Evolutionary conservation across 2,888 invertebrate genomes (phyloP).

Genomic region (Halictus ligatus): DNA sequence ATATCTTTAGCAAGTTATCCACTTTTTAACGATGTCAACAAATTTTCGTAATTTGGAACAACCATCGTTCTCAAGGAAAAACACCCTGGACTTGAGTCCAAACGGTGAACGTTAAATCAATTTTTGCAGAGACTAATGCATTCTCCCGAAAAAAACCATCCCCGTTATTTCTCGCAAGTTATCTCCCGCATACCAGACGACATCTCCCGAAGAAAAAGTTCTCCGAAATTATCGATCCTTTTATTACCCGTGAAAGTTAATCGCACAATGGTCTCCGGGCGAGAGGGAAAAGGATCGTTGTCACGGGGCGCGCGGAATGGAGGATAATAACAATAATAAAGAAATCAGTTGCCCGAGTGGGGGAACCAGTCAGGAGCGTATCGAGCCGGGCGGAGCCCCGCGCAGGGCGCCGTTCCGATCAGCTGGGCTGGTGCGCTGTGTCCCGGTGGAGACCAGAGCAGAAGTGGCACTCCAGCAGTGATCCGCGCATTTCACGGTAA

Average conservation of each 20-base stretch:
- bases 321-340: constrained; percentile 53
- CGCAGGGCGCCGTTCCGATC: constrained; percentile 40
- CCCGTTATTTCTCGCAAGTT: background rate
- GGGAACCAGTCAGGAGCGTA: constrained; percentile 58
- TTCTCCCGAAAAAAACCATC: background rate
- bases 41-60: background rate
- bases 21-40: background rate
- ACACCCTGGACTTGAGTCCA: background rate
- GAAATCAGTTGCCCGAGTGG: constrained; percentile 3
- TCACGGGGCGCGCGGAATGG: constrained; percentile 14
- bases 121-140: background rate
- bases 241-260: background rate
- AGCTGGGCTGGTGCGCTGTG: constrained; percentile 64
- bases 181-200: background rate
- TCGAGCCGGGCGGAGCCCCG: constrained; percentile 10
- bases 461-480: constrained; percentile 64
- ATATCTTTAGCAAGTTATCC: too few species aligned
- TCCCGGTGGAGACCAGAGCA: constrained; percentile 49
- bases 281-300: constrained; percentile 18
- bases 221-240: constrained; percentile 25
- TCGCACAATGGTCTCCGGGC: background rate
- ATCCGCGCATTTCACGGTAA: constrained; percentile 71
- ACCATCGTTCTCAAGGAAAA: background rate
- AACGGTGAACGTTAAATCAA: background rate
- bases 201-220: constrained; percentile 1